Base-by-base conservation (phyloP, 2,797 vertebrate species). In the Rhinogobio ventralis region DNA sequence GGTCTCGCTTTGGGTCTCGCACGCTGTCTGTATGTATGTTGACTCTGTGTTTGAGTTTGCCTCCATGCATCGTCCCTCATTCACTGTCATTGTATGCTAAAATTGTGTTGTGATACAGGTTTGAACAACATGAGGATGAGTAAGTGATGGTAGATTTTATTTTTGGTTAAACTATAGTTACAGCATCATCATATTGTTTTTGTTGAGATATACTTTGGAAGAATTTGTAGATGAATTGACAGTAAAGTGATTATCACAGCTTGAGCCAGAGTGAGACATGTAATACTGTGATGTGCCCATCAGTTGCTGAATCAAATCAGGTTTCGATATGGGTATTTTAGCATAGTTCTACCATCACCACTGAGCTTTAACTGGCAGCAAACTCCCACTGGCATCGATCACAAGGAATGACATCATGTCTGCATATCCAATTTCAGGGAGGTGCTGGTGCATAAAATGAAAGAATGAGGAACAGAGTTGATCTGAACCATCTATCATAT, bases 401-500 rank as follows among this genome's bases (percentile, higher is more conserved):
- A 71, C 51, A 75, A 28, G 28, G 67, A 55, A 81, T 83, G 71
- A 76, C 66, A 82, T 82, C 62, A 81, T 82, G 62, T 86, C 68
- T 86, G 42, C 53, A 82, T 79, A 79, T 78, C 66, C 49, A 86
- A 79, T 69, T 69, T 64, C 57, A 64, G 28, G 25, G 33, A 78
- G 73, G 71, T 6, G 28, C 74, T 77, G 79, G 73, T 85, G 85
- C 86, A 89, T 89, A 81, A 85, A 82, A 86, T 82, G 73, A 45
- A 86, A 86, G 72, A 82, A 85, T 39, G 79, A 64, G 28, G 66
- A 80, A 87, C 78, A 86, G 53, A 5, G 42, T 49, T 64, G 67
- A 71, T 87, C 66, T 84, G 49, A 86, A 72, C 62, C 67, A 83
- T 85, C 69, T 77, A 76, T 86, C 69, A 86, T 36, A 80, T 64